These are phyloP conservation scores for Eospalax fontanierii DNA, from an alignment of 2,797 vertebrate species.

Conservation along the genomic window DNA sequence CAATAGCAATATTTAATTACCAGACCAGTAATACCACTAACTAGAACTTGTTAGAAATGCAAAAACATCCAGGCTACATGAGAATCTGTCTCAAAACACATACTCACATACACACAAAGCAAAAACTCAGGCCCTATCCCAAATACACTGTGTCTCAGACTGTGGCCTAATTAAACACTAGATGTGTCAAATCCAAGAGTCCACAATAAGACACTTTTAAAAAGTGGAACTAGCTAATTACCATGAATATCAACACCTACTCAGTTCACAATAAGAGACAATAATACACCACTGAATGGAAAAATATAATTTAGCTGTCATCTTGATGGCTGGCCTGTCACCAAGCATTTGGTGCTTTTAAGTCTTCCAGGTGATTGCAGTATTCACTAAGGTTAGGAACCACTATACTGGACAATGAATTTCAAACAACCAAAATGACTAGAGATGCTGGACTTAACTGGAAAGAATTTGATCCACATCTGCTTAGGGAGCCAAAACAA, in stretches of 20 bases:
- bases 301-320: neutral
- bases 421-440: neutral
- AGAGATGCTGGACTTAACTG: neutral
- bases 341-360: neutral
- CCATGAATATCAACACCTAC: too few species aligned
- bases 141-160: neutral
- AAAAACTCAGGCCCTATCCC: neutral
- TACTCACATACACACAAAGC: too few species aligned
- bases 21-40: neutral
- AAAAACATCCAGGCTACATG: neutral
- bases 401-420: too few species aligned
- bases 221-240: neutral
- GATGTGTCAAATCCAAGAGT: neutral
- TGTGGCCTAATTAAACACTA: neutral
- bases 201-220: neutral
- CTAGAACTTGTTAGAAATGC: neutral
- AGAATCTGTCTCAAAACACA: too few species aligned
- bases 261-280: neutral
- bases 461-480: neutral
- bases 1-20: neutral
- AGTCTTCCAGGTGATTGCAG: neutral
- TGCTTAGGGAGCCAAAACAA: neutral
- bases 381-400: neutral
- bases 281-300: neutral
- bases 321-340: neutral